These are phyloP conservation scores for Siniperca undulata DNA, from an alignment of 2,797 vertebrate genomes.

Conservation along the genomic window DNA sequence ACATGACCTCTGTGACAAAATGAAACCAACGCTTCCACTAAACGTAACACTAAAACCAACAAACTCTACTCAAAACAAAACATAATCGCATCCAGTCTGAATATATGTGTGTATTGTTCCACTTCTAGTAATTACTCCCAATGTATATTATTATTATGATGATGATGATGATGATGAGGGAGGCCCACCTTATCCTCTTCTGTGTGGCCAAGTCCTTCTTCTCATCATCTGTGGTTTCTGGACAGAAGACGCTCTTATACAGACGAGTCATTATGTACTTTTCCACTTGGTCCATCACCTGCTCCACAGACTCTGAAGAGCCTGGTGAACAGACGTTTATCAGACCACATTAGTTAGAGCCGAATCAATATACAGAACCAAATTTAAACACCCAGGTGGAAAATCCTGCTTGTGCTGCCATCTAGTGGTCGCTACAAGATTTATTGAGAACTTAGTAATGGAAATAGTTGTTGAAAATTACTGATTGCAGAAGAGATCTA, in stretches of 20 bases:
- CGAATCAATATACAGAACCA: background rate
- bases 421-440: background rate
- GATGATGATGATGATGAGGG: too few relatives aligned
- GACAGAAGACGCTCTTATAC: slow-evolving; percentile 97
- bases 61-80: background rate
- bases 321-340: slow-evolving; percentile 78
- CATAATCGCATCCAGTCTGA: background rate
- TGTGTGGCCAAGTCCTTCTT: slow-evolving; percentile 96
- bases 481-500: background rate
- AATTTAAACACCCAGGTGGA: background rate
- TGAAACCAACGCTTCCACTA: background rate
- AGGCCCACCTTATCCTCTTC: slow-evolving; percentile 91
- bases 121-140: too few relatives aligned
- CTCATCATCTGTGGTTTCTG: slow-evolving; percentile 96
- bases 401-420: slow-evolving; percentile 24
- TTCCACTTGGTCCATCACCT: slow-evolving; percentile 97
- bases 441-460: background rate
- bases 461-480: background rate
- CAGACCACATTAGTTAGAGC: background rate
- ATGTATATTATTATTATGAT: background rate
- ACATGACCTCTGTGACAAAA: background rate
- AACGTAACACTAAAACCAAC: background rate
- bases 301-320: slow-evolving; percentile 93
- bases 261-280: slow-evolving; percentile 98
- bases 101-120: background rate